Evolutionary conservation across 2,888 invertebrate species (phyloP), one percentile per base, ranked within the genome.

Genomic region (Acrobasis repandana): DNA sequence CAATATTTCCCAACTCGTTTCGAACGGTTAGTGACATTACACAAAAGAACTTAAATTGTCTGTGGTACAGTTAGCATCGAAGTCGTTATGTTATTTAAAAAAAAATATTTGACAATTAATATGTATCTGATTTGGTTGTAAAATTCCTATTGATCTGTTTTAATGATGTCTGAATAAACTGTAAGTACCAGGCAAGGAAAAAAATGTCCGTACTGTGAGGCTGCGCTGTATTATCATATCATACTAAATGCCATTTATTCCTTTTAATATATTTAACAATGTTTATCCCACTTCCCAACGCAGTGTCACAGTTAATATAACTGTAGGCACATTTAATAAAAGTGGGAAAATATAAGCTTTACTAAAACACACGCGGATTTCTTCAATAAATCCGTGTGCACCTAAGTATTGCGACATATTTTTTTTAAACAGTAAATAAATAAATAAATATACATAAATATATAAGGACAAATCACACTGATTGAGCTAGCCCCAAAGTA

Each of bases 331-430:
- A 71, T 67, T 67, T 66, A 58, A 34, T 50, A 36, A 70, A 67
- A 77, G 83, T 88, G 86, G 84, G 83, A 73, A 86, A 20, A 69
- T 63, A 61, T 72, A 65, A 48, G 86, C 87, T 85, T 76, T 76
- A 78, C 83, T 83, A 87, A 86, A 86, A 85, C 85, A 84, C 85
- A 85, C 67, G 82, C 85, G 77, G 65, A 72, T 79, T 84, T 78
- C 52, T 54, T 80, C 72, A 71, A 75, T 81, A 74, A 73, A 79
- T 76, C 75, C 86, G 85, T 84, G 85, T 85, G 83, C 82, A 86
- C 85, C 84, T 84, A 83, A 83, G 80, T 76, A 74, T 79, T 66
- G 84, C 84, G 63, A 86, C 83, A 84, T 58, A 66, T 58, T 38
- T 70, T 67, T 69, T 64, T 56, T 50, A 49, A n/a, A 52, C 0